These are phyloP conservation scores for Portevinia maculata DNA, from an alignment of 2,888 invertebrate genomes.

Conservation along the genomic window DNA sequence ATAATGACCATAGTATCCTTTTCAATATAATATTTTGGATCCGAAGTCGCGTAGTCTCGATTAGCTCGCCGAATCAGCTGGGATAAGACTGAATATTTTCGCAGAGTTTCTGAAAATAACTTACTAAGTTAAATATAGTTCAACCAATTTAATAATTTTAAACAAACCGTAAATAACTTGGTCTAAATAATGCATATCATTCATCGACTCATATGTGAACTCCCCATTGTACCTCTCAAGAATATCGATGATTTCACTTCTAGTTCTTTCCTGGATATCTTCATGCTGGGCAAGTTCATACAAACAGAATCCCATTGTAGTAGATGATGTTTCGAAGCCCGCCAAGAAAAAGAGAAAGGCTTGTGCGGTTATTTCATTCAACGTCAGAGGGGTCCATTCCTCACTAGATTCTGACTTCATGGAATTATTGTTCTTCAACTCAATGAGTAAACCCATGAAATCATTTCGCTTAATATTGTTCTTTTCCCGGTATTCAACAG, in stretches of 20 bases:
- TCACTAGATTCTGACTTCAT: constrained; percentile 75
- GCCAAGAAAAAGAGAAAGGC: constrained; percentile 81
- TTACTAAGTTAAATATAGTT: background rate
- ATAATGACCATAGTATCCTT: constrained; percentile 83
- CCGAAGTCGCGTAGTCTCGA: constrained; percentile 72
- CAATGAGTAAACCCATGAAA: constrained; percentile 84
- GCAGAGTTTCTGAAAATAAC: constrained; percentile 83
- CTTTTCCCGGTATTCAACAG: constrained; percentile 80
- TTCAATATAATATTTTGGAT: constrained; percentile 83
- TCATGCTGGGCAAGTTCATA: constrained; percentile 80
- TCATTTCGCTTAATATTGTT: constrained; percentile 83
- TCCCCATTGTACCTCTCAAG: constrained; percentile 75
- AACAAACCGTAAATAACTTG: constrained; percentile 78
- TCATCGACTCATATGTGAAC: constrained; percentile 78
- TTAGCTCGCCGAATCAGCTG: constrained; percentile 62
- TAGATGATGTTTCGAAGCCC: constrained; percentile 87
- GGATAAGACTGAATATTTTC: constrained; percentile 84
- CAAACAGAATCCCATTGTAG: constrained; percentile 84
- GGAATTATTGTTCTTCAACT: constrained; percentile 83
- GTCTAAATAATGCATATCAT: constrained; percentile 79
- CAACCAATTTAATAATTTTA: background rate
- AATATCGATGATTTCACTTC: constrained; percentile 76
- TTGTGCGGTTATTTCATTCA: constrained; percentile 79
- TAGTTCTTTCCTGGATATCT: constrained; percentile 76
- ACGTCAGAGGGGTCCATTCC: constrained; percentile 53